A percentile compares a stretch with the other conserved stretches of the same genome.
Evolutionary conservation across 2,113 vertebrate species (phyloP).

Genomic region (Psilopogon haemacephalus): DNA sequence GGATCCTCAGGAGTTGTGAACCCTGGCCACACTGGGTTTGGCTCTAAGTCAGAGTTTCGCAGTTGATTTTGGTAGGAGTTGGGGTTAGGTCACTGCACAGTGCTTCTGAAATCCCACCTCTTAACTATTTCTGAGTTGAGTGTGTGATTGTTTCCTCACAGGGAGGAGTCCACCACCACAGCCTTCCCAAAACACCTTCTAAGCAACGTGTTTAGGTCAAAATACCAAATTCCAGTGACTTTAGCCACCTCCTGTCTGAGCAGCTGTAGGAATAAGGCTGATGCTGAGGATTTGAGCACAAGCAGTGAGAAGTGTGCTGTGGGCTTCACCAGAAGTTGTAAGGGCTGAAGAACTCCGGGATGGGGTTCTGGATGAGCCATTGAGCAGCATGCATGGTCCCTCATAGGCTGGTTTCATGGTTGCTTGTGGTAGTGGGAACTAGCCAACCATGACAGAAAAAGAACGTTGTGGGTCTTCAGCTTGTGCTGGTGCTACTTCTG

Average conservation of each 20-base stretch:
- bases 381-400: constrained; percentile 1
- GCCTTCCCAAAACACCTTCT: constrained; percentile 1
- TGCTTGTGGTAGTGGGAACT: constrained; percentile 9
- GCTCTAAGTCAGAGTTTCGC: not conserved
- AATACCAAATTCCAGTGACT: not conserved
- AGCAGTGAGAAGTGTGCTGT: not conserved
- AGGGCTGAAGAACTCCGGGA: constrained; percentile 3
- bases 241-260: not conserved
- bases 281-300: not conserved
- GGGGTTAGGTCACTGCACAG: not conserved
- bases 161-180: constrained; percentile 59
- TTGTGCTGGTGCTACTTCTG: constrained; percentile 59
- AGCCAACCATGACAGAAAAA: constrained; percentile 42
- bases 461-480: constrained; percentile 38
- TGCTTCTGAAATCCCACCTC: constrained; percentile 58
- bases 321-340: not conserved
- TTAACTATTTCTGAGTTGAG: constrained; percentile 48
- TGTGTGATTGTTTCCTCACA: constrained; percentile 43
- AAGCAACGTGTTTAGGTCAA: not conserved
- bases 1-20: constrained; percentile 26
- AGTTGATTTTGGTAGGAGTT: constrained; percentile 51
- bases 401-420: not conserved
- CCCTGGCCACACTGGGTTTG: not conserved
- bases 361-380: constrained; percentile 14
- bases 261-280: not conserved